Base-by-base conservation (phyloP, 2,113 vertebrate species). In the Numenius arquata region DNA sequence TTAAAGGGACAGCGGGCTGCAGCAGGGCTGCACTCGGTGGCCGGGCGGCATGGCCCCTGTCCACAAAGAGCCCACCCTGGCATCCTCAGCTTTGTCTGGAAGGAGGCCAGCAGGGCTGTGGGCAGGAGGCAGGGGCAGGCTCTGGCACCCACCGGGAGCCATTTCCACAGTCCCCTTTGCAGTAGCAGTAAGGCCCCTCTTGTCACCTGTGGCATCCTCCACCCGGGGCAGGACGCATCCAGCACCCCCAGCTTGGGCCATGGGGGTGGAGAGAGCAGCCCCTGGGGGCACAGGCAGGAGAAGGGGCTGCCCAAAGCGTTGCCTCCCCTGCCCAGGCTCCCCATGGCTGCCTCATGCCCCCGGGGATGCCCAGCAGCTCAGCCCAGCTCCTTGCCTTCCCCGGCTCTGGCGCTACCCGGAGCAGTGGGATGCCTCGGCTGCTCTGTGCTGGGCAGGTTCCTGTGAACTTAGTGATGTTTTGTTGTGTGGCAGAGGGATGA, bases 1-100 rank as follows among this genome's bases (percentile, higher is more conserved):
- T 98, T 98, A 98, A 98, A 98, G 98, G 96, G 96, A 97, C 94
- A 97, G 97, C 63, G 77, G 92, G 84, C 96, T 85, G 88, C 89
- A 61, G 68, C 8, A 47, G 50, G 89, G 55, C 72, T n/a, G 88
- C 2, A 4, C 53, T n/a, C 5, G 3, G 76, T 43, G 14, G 62
- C 62, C 1, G 5, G 14, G n/a, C 14, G 1, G 73, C 59, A 53
- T 18, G 11, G 76, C 71, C 67, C 25, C 79, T 34, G 85, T 68
- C 67, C 61, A 41, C 5, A 2, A 5, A 27, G 68, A 36, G 71
- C 15, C 27, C 66, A 22, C 10, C 62, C 30, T 0, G 14, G 71
- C 6, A 36, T 13, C 20, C 70, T 55, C 47, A 8, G 76, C 76
- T 27, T 22, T 25, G 61, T 41, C 75, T 4, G 76, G 41, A 5